A percentile compares a stretch with the other conserved stretches of the same genome.
Conservation (phyloP, 2,888 invertebrate species). For the Heliconius erato region DNA sequence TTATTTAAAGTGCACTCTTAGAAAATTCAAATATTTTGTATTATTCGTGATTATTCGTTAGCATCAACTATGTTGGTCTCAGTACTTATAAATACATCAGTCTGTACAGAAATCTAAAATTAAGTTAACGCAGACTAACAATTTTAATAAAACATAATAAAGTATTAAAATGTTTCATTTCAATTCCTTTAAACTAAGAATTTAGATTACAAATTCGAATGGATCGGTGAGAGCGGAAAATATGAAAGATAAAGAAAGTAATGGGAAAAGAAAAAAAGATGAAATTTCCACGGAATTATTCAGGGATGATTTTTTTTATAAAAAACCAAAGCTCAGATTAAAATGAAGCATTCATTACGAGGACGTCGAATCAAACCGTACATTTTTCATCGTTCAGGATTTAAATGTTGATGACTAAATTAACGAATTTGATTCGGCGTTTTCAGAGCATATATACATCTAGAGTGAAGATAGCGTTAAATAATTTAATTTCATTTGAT, state of each 20-base stretch:
- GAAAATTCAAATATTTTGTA: not conserved
- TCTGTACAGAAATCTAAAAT: conserved; percentile 71
- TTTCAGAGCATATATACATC: not conserved
- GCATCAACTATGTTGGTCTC: conserved; percentile 28
- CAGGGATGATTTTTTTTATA: conserved; percentile 18
- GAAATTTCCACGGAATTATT: conserved; percentile 16
- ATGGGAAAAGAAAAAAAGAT: not conserved
- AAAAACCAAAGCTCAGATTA: conserved; percentile 23
- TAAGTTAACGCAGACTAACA: conserved; percentile 74
- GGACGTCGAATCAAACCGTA: conserved; percentile 25
- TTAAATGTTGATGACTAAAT: conserved; percentile 23
- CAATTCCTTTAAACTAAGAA: conserved; percentile 14
- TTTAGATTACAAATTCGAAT: conserved; percentile 19
- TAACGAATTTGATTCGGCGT: conserved; percentile 5
- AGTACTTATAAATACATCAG: conserved; percentile 50
- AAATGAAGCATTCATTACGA: conserved; percentile 28
- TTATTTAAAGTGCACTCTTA: not conserved
- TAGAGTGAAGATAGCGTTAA: not conserved
- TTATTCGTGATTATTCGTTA: conserved; percentile 1
- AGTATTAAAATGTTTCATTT: conserved; percentile 52
- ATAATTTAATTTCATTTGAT: not conserved
- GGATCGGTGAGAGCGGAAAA: not conserved
- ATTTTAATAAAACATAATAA: conserved; percentile 76
- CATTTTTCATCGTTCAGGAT: conserved; percentile 26
- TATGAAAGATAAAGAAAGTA: conserved; percentile 10